phyloP scores from a whole-genome alignment of 2,888 invertebrate species.

The Cantharis rustica region DNA sequence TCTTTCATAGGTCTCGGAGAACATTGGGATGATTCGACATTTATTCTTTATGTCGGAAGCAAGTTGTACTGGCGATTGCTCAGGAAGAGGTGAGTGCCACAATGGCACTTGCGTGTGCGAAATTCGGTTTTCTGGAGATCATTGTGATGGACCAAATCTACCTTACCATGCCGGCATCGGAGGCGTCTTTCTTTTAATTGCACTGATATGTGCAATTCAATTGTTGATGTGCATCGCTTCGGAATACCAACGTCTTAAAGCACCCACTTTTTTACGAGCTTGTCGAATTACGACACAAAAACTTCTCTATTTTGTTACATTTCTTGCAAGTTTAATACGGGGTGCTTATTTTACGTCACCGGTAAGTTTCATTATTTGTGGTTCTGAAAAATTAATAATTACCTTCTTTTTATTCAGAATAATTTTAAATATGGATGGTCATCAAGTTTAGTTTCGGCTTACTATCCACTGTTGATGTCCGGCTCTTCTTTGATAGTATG shows the following conservation, averaged over 20 bases:
- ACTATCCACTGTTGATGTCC: slow-evolving; percentile 86
- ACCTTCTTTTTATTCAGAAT: slow-evolving; percentile 59
- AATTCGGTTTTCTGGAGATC: slow-evolving; percentile 83
- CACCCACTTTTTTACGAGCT: slow-evolving; percentile 79
- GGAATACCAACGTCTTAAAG: slow-evolving; percentile 83
- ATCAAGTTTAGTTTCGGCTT: slow-evolving; percentile 83
- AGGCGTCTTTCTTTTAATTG: slow-evolving; percentile 80
- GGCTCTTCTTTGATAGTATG: slow-evolving; percentile 90
- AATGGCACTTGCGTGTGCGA: slow-evolving; percentile 92
- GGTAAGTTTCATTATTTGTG: slow-evolving; percentile 61
- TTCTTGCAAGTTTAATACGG: slow-evolving; percentile 80
- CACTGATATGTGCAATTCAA: slow-evolving; percentile 83
- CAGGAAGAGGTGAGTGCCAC: slow-evolving; percentile 88
- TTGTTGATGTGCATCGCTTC: slow-evolving; percentile 81
- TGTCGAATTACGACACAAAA: slow-evolving; percentile 90
- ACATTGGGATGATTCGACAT: slow-evolving; percentile 51
- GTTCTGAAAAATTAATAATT: neutral
- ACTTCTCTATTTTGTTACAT: slow-evolving; percentile 84
- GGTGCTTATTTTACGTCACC: slow-evolving; percentile 91
- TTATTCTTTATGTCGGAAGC: slow-evolving; percentile 54
- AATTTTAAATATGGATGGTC: slow-evolving; percentile 85
- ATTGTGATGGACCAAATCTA: slow-evolving; percentile 82
- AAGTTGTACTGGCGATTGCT: slow-evolving; percentile 77
- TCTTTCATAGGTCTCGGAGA: slow-evolving; percentile 15
- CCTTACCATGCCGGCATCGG: slow-evolving; percentile 78